Conservation (phyloP, 2,113 vertebrate genomes). For the Halcyon malimbica region DNA sequence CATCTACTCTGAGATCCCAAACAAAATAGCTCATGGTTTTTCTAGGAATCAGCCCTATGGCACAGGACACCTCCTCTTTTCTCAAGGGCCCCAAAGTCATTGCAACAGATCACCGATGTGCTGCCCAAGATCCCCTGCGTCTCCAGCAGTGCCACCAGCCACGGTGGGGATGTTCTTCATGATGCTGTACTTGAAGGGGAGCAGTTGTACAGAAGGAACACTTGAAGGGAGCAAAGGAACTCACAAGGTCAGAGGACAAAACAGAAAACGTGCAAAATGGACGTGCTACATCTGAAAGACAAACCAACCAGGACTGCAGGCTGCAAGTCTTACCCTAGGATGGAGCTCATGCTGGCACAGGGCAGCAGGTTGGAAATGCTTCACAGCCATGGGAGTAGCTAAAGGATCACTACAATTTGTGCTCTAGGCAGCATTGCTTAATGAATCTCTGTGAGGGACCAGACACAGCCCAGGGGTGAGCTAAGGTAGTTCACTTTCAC, state of each 20-base stretch:
- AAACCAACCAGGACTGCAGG: neutral
- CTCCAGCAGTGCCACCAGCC: neutral
- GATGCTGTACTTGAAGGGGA: neutral
- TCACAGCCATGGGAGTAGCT: neutral
- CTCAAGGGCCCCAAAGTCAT: neutral
- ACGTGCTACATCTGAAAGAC: neutral
- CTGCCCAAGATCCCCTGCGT: neutral
- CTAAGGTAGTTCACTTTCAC: neutral
- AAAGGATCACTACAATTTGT: neutral
- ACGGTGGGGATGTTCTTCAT: accelerated
- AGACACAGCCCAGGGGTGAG: neutral
- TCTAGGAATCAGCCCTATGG: neutral
- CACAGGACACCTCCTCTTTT: neutral
- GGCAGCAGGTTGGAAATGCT: neutral
- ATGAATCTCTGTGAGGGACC: neutral
- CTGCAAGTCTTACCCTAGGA: neutral
- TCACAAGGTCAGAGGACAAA: neutral
- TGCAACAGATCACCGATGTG: accelerated
- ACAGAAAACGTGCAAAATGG: neutral
- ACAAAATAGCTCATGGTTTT: neutral
- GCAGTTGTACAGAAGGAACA: neutral
- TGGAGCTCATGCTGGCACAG: neutral
- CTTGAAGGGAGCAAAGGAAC: neutral
- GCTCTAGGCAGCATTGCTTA: neutral
- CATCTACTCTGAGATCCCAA: neutral